phyloP scores from a whole-genome alignment of 2,113 vertebrate species.

The Upupa epops region DNA sequence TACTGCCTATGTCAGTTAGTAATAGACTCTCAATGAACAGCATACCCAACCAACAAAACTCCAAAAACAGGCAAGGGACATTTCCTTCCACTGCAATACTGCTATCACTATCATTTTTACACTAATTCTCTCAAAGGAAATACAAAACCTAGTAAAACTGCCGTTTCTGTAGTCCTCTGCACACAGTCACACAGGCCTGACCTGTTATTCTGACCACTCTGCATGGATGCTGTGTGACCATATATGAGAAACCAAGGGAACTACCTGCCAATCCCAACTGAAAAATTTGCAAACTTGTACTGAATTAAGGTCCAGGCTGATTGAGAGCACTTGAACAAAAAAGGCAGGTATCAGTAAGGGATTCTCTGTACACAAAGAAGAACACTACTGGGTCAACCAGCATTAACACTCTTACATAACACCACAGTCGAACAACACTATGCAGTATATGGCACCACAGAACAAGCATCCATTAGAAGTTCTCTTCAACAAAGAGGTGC shows the following conservation, averaged over 20 bases:
- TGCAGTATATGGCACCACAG: background rate
- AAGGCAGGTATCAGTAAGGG: background rate
- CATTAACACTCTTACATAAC: background rate
- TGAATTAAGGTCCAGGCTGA: background rate
- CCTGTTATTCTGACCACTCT: too few relatives aligned
- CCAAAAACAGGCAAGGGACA: background rate
- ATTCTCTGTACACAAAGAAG: background rate
- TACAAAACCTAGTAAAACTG: background rate
- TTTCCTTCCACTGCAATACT: background rate
- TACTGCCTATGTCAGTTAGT: fast-evolving
- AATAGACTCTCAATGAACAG: background rate
- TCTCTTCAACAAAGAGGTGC: background rate
- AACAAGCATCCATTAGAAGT: fast-evolving
- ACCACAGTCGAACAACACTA: background rate
- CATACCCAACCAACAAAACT: background rate
- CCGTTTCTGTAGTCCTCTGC: background rate
- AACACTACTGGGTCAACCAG: background rate
- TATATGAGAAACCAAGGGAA: background rate
- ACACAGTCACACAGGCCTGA: fast-evolving
- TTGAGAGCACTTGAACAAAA: fast-evolving
- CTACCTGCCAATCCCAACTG: background rate
- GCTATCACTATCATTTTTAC: background rate
- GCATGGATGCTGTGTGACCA: fast-evolving
- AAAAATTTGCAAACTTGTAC: background rate
- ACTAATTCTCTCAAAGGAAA: background rate